Base-by-base conservation (phyloP, 2,797 vertebrate genomes). In the Microctenopoma steveboyesi region DNA sequence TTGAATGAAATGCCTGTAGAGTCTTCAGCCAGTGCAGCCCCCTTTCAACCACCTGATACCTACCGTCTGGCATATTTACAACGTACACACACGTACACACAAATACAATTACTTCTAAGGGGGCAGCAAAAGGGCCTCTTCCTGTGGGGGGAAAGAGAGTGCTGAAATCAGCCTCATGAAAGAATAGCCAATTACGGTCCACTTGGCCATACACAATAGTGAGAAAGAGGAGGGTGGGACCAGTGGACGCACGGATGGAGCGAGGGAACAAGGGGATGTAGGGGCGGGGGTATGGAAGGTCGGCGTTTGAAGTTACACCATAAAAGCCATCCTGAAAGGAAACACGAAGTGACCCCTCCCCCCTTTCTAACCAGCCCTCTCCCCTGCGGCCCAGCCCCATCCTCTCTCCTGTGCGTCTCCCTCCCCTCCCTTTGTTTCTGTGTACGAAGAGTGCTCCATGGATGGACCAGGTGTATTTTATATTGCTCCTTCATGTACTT, bases 241-340 rank as follows among this genome's bases (percentile, higher is more conserved):
- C 64, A 61, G 58, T 50, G 81, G 79, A 88, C 37, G 69, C 73
- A 86, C 39, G 85, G 82, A 90, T 72, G 78, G 80, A 88, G 79
- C 25, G 75, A 86, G 82, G 72, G 73, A 77, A 81, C 27, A 37
- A 52, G 71, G 73, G 76, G 69, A 15, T 63, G 71, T 46, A 54
- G 58, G 47, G 78, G 81, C 3, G 63, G 83, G 85, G 86, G 77
- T 66, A 83, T 85, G 79, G 83, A 87, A 88, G 92, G 78, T 87
- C 85, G 83, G 88, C 83, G 92, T 94, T 95, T 95, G 94, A 94
- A 94, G 94, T 94, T 89, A 79, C 90, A 90, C 93, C 92, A 94
- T 94, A 94, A 95, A 94, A 94, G 90, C 92, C 79, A 90, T 84
- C 86, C 91, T 94, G 93, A 94, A 95, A 94, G 92, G 92, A 94